Base-by-base conservation (phyloP, 2,888 invertebrate genomes). In the Meiosimyza platycephala region DNA sequence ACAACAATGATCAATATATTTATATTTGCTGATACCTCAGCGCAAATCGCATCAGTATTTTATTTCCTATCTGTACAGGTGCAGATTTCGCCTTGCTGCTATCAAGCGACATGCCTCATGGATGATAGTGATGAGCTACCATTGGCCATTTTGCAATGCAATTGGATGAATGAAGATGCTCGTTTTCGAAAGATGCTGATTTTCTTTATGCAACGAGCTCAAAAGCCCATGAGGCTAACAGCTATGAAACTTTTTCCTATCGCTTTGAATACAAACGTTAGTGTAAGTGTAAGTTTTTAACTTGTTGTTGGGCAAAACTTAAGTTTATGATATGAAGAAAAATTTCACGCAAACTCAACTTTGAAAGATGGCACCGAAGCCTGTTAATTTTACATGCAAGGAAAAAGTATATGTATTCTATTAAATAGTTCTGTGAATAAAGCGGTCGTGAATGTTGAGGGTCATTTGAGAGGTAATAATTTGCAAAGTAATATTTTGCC, bases 211-310 rank as follows among this genome's bases (percentile, higher is more conserved):
- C 62, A 62, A 40, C 62, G 62, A 11, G n/a, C 68, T 12, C 52
- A 68, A 60, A 16, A 52, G 47, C 16, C 63, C 22, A 33, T 69
- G 59, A 40, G 7, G 22, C 16, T 69, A 22, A 69, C 68, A 13
- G 68, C 68, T 11, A 33, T 16, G 22, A 69, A 69, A 22, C 59
- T 69, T 7, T 63, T 72, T 54, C 72, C 72, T 5, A 69, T 72
- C 51, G 72, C 62, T 9, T 64, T 74, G 54, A 68, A 50, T 13
- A 72, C 60, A 12, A 74, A 72, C 54, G 3, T 76, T 1, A 60
- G 64, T 22, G 76, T 76, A 57, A 76, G 72, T 71, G 1, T 3
- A 22, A 22, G 3, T 52, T 2, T 52, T n/a, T 22, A 2, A 2
- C 3, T 22, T 1, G 1, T 22, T 22, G 22, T 22, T 22, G 22